Evolutionary conservation across 2,113 vertebrate genomes (phyloP).

Genomic region (Tringa solitaria): DNA sequence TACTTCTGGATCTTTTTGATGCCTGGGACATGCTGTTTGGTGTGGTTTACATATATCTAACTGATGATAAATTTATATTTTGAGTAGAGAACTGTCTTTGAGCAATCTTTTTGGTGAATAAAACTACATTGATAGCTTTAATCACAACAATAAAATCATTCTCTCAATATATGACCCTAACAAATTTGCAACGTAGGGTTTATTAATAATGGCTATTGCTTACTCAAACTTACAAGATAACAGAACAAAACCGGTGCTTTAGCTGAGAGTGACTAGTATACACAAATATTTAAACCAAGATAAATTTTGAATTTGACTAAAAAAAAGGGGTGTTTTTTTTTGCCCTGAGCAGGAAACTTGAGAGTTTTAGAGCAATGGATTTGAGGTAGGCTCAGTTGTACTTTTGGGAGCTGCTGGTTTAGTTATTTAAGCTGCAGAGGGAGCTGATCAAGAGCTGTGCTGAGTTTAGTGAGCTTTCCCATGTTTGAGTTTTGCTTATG

Average conservation of each 20-base stretch:
- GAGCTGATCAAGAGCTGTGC: not conserved
- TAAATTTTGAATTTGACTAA: not conserved
- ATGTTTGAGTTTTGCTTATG: not conserved
- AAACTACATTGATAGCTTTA: not conserved
- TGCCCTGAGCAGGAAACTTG: accelerated
- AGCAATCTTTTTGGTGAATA: not conserved
- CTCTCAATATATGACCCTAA: not conserved
- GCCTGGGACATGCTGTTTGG: not conserved
- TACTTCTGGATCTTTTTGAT: not conserved
- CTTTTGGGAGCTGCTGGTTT: not conserved
- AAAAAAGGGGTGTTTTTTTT: not conserved
- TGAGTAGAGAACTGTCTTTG: not conserved
- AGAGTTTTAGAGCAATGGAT: not conserved
- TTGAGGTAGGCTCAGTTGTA: not conserved
- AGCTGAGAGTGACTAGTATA: not conserved
- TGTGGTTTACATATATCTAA: not conserved
- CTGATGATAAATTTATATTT: not conserved
- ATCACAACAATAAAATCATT: not conserved
- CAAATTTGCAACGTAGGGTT: not conserved
- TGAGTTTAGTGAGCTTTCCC: not conserved
- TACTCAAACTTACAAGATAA: not conserved
- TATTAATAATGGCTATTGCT: not conserved
- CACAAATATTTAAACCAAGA: not conserved
- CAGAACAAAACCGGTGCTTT: not conserved
- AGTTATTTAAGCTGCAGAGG: not conserved